Conservation (phyloP, 2,888 invertebrate species). For the Dromius quadrimaculatus region DNA sequence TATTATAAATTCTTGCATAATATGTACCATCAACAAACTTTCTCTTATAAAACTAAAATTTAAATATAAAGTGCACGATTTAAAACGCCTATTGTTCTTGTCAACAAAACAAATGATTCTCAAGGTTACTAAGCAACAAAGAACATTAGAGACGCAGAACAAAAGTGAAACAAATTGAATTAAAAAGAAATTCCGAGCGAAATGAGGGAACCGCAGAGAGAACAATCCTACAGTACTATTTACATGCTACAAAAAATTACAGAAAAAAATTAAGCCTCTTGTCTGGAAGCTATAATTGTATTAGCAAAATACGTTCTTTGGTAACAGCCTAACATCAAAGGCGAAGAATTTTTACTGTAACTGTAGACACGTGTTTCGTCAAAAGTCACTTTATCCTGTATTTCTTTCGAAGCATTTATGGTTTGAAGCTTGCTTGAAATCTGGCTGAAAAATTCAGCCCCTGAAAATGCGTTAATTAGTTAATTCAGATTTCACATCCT, state of each 20-base stretch:
- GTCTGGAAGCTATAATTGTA: too few species aligned
- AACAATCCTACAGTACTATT: constrained; percentile 16
- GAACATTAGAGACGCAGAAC: constrained; percentile 26
- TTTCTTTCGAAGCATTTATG: too few species aligned
- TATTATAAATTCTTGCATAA: too few species aligned
- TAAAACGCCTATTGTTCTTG: constrained; percentile 17
- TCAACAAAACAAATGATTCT: constrained; percentile 13
- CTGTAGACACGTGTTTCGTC: too few species aligned
- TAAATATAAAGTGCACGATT: constrained; percentile 6
- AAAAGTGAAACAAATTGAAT: constrained; percentile 36
- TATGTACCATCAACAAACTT: neutral
- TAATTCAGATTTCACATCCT: too few species aligned
- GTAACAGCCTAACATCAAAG: too few species aligned
- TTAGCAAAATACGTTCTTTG: too few species aligned
- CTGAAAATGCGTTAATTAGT: too few species aligned
- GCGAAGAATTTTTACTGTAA: too few species aligned
- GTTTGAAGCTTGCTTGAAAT: too few species aligned
- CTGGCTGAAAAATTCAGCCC: too few species aligned
- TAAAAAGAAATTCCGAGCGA: constrained; percentile 23
- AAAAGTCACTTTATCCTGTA: too few species aligned
- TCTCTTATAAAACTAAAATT: constrained; percentile 2
- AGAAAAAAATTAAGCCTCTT: neutral
- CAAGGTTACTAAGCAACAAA: constrained; percentile 22
- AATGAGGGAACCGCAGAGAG: neutral
- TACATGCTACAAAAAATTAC: constrained; percentile 1